Conservation (phyloP, 2,113 vertebrate species). For the Siphamia tubifer region DNA sequence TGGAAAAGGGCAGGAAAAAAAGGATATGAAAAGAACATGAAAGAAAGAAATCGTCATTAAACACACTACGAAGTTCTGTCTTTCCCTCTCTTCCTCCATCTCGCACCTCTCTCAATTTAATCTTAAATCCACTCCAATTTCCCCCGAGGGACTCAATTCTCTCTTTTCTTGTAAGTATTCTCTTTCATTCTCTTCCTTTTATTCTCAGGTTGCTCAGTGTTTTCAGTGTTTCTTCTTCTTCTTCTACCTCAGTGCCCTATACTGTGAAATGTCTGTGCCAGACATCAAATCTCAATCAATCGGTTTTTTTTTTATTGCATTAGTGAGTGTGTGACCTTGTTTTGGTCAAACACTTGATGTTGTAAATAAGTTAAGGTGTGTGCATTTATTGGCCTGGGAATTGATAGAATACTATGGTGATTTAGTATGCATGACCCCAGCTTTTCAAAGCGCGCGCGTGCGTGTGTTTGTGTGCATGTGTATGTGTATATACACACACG, state of each 20-base stretch:
- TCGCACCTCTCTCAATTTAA: conserved; percentile 72
- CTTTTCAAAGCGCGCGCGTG: conserved; percentile 1
- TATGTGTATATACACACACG: too few relatives aligned
- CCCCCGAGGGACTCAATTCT: conserved; percentile 59
- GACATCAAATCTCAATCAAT: conserved; percentile 53
- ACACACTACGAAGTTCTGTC: conserved; percentile 64
- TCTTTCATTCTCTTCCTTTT: conserved; percentile 63
- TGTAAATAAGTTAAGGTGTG: conserved; percentile 44
- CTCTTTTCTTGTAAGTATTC: conserved; percentile 77
- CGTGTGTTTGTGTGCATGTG: too few relatives aligned
- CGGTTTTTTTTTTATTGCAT: conserved; percentile 41
- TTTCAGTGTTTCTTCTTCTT: conserved; percentile 33
- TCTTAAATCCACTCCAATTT: conserved; percentile 70
- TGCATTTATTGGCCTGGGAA: conserved; percentile 37
- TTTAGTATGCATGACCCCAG: conserved; percentile 58
- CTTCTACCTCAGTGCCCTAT: conserved; percentile 21
- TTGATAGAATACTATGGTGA: background rate
- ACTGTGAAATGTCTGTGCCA: conserved; percentile 27
- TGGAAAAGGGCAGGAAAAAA: conserved; percentile 22
- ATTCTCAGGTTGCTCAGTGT: conserved; percentile 41
- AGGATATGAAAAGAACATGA: conserved; percentile 68
- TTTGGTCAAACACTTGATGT: conserved; percentile 13
- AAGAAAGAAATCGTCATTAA: conserved; percentile 70
- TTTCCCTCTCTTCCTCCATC: conserved; percentile 61
- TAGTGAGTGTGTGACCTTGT: conserved; percentile 26